These are phyloP conservation scores for Eumeta japonica DNA, from an alignment of 1,140 invertebrate genomes.

Conservation along the genomic window DNA sequence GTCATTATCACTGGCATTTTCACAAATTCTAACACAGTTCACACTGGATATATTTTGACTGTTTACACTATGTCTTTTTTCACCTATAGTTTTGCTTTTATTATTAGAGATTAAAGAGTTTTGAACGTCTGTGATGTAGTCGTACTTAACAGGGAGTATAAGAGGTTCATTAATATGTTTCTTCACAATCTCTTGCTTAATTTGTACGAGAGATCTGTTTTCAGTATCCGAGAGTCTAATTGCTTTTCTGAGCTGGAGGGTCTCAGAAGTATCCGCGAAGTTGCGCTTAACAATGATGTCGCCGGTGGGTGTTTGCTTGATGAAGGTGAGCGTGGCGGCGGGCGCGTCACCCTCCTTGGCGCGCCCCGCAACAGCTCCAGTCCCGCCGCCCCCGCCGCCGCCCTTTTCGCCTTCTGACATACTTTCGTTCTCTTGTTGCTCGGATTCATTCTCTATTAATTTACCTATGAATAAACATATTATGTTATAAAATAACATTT, in stretches of 20 bases:
- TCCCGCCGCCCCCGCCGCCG: background rate
- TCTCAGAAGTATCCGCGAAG: slow-evolving; percentile 38
- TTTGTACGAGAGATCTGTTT: slow-evolving; percentile 44
- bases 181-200: slow-evolving; percentile 39
- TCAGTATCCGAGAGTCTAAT: slow-evolving; percentile 44
- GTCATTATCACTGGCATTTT: slow-evolving; percentile 42
- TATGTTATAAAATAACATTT: slow-evolving; percentile 5
- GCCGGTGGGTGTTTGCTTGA: slow-evolving; percentile 43
- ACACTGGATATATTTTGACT: slow-evolving; percentile 49
- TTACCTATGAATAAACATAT: slow-evolving; percentile 35
- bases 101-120: slow-evolving; percentile 49
- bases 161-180: slow-evolving; percentile 47
- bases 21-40: slow-evolving; percentile 34
- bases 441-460: slow-evolving; percentile 49
- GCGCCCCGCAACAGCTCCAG: background rate
- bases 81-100: slow-evolving; percentile 41
- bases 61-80: slow-evolving; percentile 53
- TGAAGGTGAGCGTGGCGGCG: slow-evolving; percentile 29
- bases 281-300: slow-evolving; percentile 44
- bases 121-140: slow-evolving; percentile 49
- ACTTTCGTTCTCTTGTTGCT: slow-evolving; percentile 43
- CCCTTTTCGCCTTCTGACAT: slow-evolving; percentile 41
- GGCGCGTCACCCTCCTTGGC: slow-evolving; percentile 1
- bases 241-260: slow-evolving; percentile 38
- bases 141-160: slow-evolving; percentile 39